Evolutionary conservation across 2,888 invertebrate genomes (phyloP), one percentile per base, ranked within the genome.

Genomic region (Mesoligia furuncula): DNA sequence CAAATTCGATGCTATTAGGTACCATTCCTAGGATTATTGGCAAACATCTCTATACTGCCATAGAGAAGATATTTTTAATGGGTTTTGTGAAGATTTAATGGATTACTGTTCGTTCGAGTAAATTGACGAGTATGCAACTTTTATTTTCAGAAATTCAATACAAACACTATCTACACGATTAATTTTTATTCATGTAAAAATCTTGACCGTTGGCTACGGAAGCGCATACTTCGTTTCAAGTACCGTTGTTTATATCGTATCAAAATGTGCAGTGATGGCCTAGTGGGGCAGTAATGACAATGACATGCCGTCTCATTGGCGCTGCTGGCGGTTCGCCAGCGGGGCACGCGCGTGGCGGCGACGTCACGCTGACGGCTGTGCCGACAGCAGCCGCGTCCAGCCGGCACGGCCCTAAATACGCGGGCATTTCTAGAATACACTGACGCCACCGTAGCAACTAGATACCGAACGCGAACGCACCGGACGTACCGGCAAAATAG

Each of bases 281-380:
- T 89, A 92, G 88, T 90, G 89, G 83, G 82, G 80, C 84, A 76
- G 85, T 86, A 85, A 86, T 88, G 91, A 91, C 92, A 94, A 93
- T 94, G 94, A 94, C 94, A 93, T 88, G 90, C 91, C 89, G 93
- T 91, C 92, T 92, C 90, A 88, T 85, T 86, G 81, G 61, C 7
- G 5, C 6, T 95, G 5, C 17, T 96, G 95, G 88, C 80, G 73
- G 80, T 91, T 85, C 31, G 94, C 96, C 95, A 95, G 88, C 77
- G 75, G 82, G 92, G 83, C 92, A 93, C 93, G 92, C 93, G 92
- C 89, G 87, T 79, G 81, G 70, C 83, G 77, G 76, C 87, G 84
- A 91, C 91, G 91, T 88, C 88, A 88, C 74, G 36, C 9, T 67
- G 62, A 72, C 71, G 75, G 77, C 69, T 51, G 70, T 64, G 80